A percentile compares a stretch with the other conserved stretches of the same genome.
These are phyloP conservation scores for Stenchaetothrips biformis DNA, from an alignment of 2,888 invertebrate species.

Conservation along the genomic window DNA sequence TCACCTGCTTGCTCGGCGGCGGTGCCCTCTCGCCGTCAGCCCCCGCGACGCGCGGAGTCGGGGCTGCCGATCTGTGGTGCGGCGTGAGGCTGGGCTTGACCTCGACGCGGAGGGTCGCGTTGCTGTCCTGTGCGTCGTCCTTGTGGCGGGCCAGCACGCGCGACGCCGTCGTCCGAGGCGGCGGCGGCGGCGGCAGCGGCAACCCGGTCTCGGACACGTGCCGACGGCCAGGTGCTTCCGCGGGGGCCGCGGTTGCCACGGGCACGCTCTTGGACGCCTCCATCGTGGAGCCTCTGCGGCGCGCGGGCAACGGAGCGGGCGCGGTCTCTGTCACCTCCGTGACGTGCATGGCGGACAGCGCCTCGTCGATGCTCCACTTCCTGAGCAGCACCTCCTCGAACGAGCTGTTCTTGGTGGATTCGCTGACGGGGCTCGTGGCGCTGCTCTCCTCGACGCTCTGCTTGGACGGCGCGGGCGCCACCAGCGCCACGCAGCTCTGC, in stretches of 20 bases:
- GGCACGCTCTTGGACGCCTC: slow-evolving; percentile 17
- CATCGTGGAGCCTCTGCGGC: background rate
- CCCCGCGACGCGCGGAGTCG: background rate
- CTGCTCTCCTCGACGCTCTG: background rate
- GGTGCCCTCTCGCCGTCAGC: background rate
- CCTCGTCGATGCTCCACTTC: slow-evolving; percentile 16
- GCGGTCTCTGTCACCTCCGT: background rate
- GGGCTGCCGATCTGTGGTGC: background rate
- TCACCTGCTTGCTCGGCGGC: background rate
- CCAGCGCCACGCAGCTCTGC: background rate
- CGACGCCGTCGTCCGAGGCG: background rate
- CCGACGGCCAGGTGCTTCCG: background rate
- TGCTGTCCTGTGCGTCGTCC: background rate
- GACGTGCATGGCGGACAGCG: background rate
- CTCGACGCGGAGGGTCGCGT: background rate
- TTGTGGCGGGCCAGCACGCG: background rate
- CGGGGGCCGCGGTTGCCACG: background rate
- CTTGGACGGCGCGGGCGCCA: background rate
- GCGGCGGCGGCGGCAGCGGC: background rate
- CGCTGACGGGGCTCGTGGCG: background rate
- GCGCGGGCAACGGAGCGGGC: background rate
- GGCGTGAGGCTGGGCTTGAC: background rate
- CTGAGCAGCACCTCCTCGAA: slow-evolving; percentile 9
- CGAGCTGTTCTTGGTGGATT: slow-evolving; percentile 22
- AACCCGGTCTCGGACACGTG: background rate